phyloP scores from a whole-genome alignment of 2,113 vertebrate species.

The Oncorhynchus kisutch region DNA sequence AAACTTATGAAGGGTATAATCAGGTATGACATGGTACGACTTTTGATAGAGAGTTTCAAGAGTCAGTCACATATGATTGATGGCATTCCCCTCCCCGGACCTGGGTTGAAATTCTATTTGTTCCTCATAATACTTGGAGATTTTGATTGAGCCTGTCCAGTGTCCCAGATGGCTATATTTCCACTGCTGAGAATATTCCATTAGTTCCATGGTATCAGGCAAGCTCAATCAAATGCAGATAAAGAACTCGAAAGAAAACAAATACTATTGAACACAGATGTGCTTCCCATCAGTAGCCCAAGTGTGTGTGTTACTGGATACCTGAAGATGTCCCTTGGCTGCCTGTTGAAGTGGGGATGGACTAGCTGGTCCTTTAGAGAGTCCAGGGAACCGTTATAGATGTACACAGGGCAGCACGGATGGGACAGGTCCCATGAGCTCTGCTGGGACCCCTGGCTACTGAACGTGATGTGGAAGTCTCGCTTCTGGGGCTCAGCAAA shows the following conservation, averaged over 20 bases:
- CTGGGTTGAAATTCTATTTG: too few relatives aligned
- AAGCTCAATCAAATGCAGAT: too few relatives aligned
- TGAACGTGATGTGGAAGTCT: constrained; percentile 76
- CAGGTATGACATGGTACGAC: too few relatives aligned
- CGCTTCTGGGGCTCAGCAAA: constrained; percentile 69
- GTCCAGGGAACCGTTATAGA: constrained; percentile 92
- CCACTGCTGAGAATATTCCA: too few relatives aligned
- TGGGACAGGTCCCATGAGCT: constrained; percentile 74
- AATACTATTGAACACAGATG: too few relatives aligned
- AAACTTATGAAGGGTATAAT: too few relatives aligned
- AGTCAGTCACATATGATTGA: constrained; percentile 5
- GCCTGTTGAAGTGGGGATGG: constrained; percentile 73
- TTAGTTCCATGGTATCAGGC: not conserved
- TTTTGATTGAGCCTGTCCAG: too few relatives aligned
- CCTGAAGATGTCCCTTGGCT: constrained; percentile 87
- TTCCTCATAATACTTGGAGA: too few relatives aligned
- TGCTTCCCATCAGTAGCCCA: not conserved
- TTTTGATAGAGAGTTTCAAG: not conserved
- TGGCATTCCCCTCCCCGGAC: not conserved
- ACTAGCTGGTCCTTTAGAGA: constrained; percentile 87
- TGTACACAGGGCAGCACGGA: constrained; percentile 85
- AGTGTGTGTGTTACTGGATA: constrained; percentile 46
- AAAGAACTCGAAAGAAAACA: too few relatives aligned
- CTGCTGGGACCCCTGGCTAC: constrained; percentile 77
- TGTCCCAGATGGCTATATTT: too few relatives aligned